Conservation (phyloP, 1,140 invertebrate genomes). For the Trichoplusia ni region DNA sequence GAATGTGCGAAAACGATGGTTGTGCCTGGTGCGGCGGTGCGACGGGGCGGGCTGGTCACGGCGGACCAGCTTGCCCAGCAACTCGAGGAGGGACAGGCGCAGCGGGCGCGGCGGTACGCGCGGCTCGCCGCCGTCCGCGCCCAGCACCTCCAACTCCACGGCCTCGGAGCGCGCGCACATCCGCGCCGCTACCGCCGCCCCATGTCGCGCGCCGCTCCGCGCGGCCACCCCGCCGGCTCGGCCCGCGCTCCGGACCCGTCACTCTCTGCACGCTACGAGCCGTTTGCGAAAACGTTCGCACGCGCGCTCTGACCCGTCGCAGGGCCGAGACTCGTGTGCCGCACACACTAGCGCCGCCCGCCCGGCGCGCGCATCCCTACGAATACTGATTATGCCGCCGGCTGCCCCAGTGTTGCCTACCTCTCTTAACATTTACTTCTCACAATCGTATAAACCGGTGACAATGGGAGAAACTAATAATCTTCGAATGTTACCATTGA, state of each 20-base stretch:
- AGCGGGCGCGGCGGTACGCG: constrained; percentile 68
- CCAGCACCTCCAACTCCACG: constrained; percentile 78
- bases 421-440: constrained; percentile 26
- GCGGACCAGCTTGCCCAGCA: constrained; percentile 85
- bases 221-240: constrained; percentile 61
- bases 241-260: constrained; percentile 31
- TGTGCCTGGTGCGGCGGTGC: constrained; percentile 82
- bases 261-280: constrained; percentile 39
- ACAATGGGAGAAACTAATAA: neutral
- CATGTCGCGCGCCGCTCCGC: constrained; percentile 63
- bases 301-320: constrained; percentile 62
- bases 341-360: constrained; percentile 62
- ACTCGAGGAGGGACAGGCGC: constrained; percentile 84
- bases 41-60: constrained; percentile 74
- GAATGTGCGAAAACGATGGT: constrained; percentile 84
- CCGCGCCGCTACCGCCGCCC: constrained; percentile 75
- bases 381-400: constrained; percentile 16
- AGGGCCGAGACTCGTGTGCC: constrained; percentile 58
- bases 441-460: constrained; percentile 26
- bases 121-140: constrained; percentile 65
- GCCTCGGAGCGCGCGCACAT: constrained; percentile 77
- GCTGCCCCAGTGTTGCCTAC: constrained; percentile 46
- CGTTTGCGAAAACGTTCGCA: constrained; percentile 42
- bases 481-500: neutral
- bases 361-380: constrained; percentile 61